Percentiles rank a stretch among this genome's conserved stretches.
phyloP scores from a whole-genome alignment of 2,888 invertebrate genomes.

The Vandiemenella viatica region DNA sequence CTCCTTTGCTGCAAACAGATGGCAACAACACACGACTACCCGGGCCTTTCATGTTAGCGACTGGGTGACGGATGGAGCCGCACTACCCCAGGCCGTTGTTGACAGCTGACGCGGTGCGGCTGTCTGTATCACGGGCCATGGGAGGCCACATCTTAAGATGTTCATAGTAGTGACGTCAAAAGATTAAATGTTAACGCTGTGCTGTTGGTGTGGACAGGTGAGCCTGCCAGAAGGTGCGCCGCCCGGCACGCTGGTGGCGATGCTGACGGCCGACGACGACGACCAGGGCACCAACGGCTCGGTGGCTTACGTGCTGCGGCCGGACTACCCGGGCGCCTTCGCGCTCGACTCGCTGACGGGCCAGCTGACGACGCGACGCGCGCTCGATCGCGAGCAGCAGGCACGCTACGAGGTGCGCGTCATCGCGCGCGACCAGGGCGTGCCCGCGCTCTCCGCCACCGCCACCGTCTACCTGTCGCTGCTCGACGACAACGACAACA shows the following conservation, averaged over 20 bases:
- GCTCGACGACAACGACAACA: slow-evolving; percentile 82
- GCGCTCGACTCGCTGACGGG: slow-evolving; percentile 71
- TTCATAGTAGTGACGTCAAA: too few species aligned
- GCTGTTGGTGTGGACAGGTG: too few species aligned
- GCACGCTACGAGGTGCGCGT: slow-evolving; percentile 67
- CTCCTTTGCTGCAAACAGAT: too few species aligned
- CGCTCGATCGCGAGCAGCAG: slow-evolving; percentile 68
- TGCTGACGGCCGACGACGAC: slow-evolving; percentile 74
- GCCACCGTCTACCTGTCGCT: slow-evolving; percentile 70
- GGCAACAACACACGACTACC: too few species aligned
- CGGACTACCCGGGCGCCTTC: slow-evolving; percentile 73
- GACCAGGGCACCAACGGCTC: slow-evolving; percentile 90
- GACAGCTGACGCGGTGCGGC: too few species aligned
- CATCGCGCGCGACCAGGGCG: slow-evolving; percentile 81
- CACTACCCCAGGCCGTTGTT: too few species aligned
- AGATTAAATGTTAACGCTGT: too few species aligned
- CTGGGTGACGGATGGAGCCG: too few species aligned
- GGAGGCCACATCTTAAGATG: too few species aligned
- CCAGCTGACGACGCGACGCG: slow-evolving; percentile 58
- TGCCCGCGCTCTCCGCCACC: slow-evolving; percentile 77
- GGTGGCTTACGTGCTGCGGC: slow-evolving; percentile 66
- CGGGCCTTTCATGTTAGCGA: too few species aligned
- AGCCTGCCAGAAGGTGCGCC: slow-evolving; percentile 67
- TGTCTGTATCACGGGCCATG: too few species aligned
- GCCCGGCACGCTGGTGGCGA: slow-evolving; percentile 63